Base-by-base conservation (phyloP, 2,888 invertebrate genomes). In the Choreutis nemorana region DNA sequence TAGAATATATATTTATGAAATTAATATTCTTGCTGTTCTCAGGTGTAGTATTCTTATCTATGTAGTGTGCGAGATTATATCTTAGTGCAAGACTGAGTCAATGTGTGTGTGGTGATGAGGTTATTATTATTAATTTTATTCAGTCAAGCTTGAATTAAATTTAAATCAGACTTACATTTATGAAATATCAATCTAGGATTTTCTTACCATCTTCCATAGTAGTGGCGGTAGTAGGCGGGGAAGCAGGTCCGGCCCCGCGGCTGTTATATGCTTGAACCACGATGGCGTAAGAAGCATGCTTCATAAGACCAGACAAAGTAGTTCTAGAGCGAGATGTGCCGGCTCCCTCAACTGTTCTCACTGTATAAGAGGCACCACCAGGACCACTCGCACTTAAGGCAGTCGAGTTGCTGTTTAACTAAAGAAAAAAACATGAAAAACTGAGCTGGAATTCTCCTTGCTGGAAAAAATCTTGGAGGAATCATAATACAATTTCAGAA, bases 181-280 rank as follows among this genome's bases (percentile, higher is more conserved):
- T n/a, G 14, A 3, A 20, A 10, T 11, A 8, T 24, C 20, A 9
- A n/a, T 15, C 9, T 29, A 13, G 2, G 33, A 20, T 24, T 13
- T 12, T 48, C 75, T 75, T 59, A 89, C 90, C 88, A 68, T 92
- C 92, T 79, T 93, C 92, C 70, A 90, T 82, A 30, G 92, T 93
- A 45, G 88, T 85, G 3, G 89, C 86, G 27, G 87, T 86, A 26
- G 90, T 86, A 20, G 91, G 89, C 33, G 89, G 87, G 22, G 90
- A 91, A 7, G 90, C 86, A 2, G 93, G 93, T 0, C 93, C 93
- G 25, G 91, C 89, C 13, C 93, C 93, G 48, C 91, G 83, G 50
- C 89, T 91, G 44, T 93, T 93, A 55, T 91, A 93, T 13, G 92
- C 91, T 66, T 92, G 91, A 2, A 92, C 90, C 24, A 92, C 87